These are phyloP conservation scores for Cordilura impudica DNA, from an alignment of 2,888 invertebrate genomes.

Conservation along the genomic window DNA sequence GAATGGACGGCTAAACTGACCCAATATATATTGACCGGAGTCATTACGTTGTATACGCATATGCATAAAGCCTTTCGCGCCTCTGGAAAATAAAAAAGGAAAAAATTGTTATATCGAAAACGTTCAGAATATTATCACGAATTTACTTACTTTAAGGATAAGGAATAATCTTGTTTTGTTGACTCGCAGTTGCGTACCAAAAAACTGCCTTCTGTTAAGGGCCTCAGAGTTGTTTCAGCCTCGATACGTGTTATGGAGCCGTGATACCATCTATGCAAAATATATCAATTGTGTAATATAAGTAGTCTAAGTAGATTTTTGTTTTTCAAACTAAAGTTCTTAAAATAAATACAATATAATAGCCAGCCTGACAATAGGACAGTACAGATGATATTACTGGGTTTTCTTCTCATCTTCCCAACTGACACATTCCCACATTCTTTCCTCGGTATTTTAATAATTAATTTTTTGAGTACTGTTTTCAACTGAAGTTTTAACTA, in stretches of 20 bases:
- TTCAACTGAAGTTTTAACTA: too few species aligned
- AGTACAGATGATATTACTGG: too few species aligned
- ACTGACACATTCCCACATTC: too few species aligned
- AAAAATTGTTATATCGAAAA: background rate
- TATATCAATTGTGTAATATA: too few species aligned
- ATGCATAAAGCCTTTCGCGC: conserved; percentile 97
- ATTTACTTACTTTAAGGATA: conserved; percentile 92
- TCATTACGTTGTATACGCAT: conserved; percentile 93
- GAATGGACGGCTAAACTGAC: conserved; percentile 95
- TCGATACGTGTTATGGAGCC: conserved; percentile 94
- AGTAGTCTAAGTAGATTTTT: too few species aligned
- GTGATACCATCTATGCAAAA: conserved; percentile 93
- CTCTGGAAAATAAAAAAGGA: conserved; percentile 81
- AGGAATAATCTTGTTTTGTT: conserved; percentile 93
- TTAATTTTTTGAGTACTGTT: too few species aligned
- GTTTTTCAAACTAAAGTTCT: too few species aligned
- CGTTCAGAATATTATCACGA: background rate
- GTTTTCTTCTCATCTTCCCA: too few species aligned
- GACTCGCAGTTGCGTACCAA: conserved; percentile 96
- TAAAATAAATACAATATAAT: too few species aligned
- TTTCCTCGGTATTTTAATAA: too few species aligned
- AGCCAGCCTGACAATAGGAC: too few species aligned
- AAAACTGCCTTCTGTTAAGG: conserved; percentile 93
- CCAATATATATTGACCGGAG: conserved; percentile 90
- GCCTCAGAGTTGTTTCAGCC: conserved; percentile 91